Percentiles rank a stretch among this genome's conserved stretches.
Evolutionary conservation across 30 jellyfish, hydroid and myxozoan species (phyloP).

Genomic region (Aurelia aurita complex sp. Pacific): DNA sequence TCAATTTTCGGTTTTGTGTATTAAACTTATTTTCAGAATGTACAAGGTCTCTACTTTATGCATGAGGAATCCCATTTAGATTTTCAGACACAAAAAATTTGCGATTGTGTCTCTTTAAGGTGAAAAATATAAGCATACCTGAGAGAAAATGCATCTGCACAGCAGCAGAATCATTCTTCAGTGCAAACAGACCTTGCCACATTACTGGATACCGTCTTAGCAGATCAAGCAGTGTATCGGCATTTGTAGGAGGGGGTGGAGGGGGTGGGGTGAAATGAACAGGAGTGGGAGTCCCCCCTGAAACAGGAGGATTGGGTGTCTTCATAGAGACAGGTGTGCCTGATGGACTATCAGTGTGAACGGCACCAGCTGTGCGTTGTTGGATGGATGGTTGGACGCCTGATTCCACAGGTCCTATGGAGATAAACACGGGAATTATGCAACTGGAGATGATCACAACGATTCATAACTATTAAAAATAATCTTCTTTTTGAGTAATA

Average conservation of each 20-base stretch:
- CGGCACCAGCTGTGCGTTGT: conserved; percentile 38
- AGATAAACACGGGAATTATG: neutral
- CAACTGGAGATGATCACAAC: too few relatives aligned
- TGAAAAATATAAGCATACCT: conserved; percentile 50
- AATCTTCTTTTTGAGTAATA: too few relatives aligned
- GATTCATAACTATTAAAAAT: too few relatives aligned
- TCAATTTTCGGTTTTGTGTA: too few relatives aligned
- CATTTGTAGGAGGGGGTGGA: conserved; percentile 83
- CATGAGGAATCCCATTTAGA: too few relatives aligned
- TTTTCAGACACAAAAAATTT: too few relatives aligned
- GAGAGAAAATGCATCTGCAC: conserved; percentile 97
- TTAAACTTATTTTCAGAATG: too few relatives aligned
- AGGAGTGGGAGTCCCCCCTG: conserved; percentile 79
- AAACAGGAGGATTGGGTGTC: conserved; percentile 78
- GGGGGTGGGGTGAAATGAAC: conserved; percentile 83
- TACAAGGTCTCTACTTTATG: too few relatives aligned
- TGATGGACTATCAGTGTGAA: conserved; percentile 52
- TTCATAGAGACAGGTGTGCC: conserved; percentile 64
- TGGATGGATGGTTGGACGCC: conserved; percentile 47
- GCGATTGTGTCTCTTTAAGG: too few relatives aligned
- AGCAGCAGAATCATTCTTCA: conserved; percentile 98
- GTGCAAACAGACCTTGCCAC: conserved; percentile 99
- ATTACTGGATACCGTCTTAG: conserved; percentile 95
- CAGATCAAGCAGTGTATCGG: conserved; percentile 91
- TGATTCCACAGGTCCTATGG: conserved; percentile 11